Evolutionary conservation across 2,113 vertebrate species (phyloP).

Genomic region (Speoplatyrhinus poulsoni): DNA sequence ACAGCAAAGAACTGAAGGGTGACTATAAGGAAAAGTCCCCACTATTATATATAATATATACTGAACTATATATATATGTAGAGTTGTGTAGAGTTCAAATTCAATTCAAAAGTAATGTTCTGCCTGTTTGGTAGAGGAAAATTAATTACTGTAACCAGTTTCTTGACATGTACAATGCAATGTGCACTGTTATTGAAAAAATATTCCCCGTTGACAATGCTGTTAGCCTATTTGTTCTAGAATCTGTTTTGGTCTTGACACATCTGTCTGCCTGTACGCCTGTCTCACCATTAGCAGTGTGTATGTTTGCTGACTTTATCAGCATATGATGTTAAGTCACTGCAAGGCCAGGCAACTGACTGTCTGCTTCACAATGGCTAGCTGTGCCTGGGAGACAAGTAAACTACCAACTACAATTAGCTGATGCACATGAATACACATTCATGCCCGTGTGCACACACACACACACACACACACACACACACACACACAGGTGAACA

Average conservation of each 20-base stretch:
- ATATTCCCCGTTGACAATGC: too few relatives aligned
- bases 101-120: too few relatives aligned
- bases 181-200: not conserved
- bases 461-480: constrained; percentile 6
- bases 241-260: not conserved
- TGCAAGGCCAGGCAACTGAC: constrained; percentile 16
- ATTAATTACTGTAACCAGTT: too few relatives aligned
- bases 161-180: not conserved
- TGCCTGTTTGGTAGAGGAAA: too few relatives aligned
- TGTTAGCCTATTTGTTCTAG: not conserved
- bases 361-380: constrained; percentile 37
- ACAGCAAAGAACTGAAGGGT: not conserved
- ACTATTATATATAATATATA: too few relatives aligned
- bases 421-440: not conserved
- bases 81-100: too few relatives aligned
- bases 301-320: constrained; percentile 43
- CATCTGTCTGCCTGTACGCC: constrained; percentile 24
- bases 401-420: constrained; percentile 1
- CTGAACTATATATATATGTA: too few relatives aligned
- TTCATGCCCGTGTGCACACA: not conserved
- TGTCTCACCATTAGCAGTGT: constrained; percentile 38
- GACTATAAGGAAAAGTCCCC: not conserved
- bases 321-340: constrained; percentile 24
- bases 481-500: not conserved
- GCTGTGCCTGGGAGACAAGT: constrained; percentile 26